phyloP scores from a whole-genome alignment of 92 coral and sea anemone species.

The Bergia puertoricense region DNA sequence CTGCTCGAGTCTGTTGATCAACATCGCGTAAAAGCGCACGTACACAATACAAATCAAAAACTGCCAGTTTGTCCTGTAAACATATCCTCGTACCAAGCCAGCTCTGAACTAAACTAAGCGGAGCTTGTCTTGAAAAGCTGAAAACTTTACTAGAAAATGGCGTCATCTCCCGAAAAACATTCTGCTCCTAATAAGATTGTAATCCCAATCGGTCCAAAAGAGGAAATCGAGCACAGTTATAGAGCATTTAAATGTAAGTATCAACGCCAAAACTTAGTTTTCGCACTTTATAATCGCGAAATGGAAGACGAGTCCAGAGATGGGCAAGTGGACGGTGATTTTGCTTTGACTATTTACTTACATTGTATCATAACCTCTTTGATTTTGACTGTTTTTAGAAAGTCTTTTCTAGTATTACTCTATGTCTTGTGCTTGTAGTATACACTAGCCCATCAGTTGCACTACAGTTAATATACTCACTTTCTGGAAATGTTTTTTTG shows the following conservation, averaged over 20 bases:
- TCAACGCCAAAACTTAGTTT: neutral
- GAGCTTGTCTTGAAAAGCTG: neutral
- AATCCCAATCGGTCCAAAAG: neutral
- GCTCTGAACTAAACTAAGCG: no score
- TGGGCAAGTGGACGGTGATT: neutral
- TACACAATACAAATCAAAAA: neutral
- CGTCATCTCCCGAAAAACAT: neutral
- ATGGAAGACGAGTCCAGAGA: neutral
- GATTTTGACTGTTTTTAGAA: neutral
- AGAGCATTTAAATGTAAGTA: constrained; percentile 19
- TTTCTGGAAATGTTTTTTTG: no score
- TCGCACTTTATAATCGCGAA: neutral
- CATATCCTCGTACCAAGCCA: neutral
- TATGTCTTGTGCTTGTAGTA: no score
- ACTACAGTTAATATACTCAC: no score
- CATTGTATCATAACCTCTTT: neutral
- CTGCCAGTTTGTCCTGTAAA: neutral
- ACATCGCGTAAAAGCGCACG: neutral
- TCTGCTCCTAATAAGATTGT: neutral
- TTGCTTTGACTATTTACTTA: neutral
- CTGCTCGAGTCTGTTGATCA: neutral
- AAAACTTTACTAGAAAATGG: neutral
- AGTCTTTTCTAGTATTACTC: no score
- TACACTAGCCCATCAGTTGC: no score
- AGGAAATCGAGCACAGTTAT: neutral